Base-by-base conservation (phyloP, 2,888 invertebrate species). In the Drosophila phalerata region DNA sequence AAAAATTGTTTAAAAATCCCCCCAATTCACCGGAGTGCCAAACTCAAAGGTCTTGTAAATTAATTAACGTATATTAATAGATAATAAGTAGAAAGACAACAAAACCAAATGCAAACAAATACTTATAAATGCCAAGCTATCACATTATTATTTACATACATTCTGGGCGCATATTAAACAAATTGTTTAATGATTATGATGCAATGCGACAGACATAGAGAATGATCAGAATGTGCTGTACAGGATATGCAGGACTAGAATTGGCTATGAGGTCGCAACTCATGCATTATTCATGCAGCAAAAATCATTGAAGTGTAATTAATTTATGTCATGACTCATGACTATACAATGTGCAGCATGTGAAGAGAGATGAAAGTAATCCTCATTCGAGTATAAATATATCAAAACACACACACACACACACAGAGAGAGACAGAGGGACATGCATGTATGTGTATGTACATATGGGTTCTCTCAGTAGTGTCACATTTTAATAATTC, bases 301-400 rank as follows among this genome's bases (percentile, higher is more conserved):
- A 69, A 84, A 84, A 73, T 79, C 83, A 84, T 84, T 84, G 86
- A 86, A 86, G 83, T 73, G 75, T 79, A 84, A 81, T 81, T 77
- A 83, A 85, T 83, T 86, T 75, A 75, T 86, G 86, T 75, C 71
- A 79, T 66, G 84, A 69, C 45, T 58, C 79, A 79, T 60, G 64
- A 43, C 60, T 67, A 57, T 37, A 61, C 45, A 43, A 42, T 63
- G 51, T 45, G 42, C 22, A 30, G 0, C 60, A 57, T 64, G 56
- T 77, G 43, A 65, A 51, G 37, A 37, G 64, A 77, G 71, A 81
- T 75, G 79, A 84, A 79, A 81, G 83, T 63, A 69, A 72, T 61
- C 63, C 62, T 37, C 57, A 42, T 43, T 17, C 55, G n/a, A n/a
- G 40, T 42, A 48, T 37, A 13, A 1, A 40, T 25, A 48, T 15